Conservation (phyloP, 2,113 vertebrate species). For the Gavia stellata region DNA sequence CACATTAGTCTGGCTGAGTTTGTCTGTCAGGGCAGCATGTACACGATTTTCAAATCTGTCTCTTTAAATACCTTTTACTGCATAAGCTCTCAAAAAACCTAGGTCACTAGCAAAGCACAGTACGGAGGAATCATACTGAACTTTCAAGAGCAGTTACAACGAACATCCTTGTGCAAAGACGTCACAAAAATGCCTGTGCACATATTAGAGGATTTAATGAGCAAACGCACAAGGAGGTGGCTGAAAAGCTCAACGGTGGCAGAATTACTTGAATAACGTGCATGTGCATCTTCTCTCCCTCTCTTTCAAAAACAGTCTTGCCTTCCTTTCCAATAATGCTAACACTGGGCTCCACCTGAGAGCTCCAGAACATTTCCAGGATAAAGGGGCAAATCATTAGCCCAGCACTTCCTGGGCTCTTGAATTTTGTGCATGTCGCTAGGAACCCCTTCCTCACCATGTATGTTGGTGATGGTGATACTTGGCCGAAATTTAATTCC, state of each 20-base stretch:
- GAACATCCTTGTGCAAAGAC: background rate
- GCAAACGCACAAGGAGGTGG: background rate
- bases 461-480: background rate
- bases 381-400: background rate
- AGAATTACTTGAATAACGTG: background rate
- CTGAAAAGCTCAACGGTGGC: background rate
- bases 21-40: background rate
- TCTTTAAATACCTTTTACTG: background rate
- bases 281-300: background rate
- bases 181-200: background rate
- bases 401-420: background rate
- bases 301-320: background rate
- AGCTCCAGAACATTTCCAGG: background rate
- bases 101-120: background rate
- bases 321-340: background rate
- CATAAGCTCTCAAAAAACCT: background rate
- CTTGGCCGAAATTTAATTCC: background rate
- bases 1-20: background rate
- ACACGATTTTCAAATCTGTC: background rate
- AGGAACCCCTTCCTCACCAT: background rate
- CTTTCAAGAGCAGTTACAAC: background rate
- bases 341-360: background rate
- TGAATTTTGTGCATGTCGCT: background rate
- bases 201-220: background rate
- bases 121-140: background rate